These are phyloP conservation scores for Phyto melanocephala DNA, from an alignment of 2,888 invertebrate genomes.

Conservation along the genomic window DNA sequence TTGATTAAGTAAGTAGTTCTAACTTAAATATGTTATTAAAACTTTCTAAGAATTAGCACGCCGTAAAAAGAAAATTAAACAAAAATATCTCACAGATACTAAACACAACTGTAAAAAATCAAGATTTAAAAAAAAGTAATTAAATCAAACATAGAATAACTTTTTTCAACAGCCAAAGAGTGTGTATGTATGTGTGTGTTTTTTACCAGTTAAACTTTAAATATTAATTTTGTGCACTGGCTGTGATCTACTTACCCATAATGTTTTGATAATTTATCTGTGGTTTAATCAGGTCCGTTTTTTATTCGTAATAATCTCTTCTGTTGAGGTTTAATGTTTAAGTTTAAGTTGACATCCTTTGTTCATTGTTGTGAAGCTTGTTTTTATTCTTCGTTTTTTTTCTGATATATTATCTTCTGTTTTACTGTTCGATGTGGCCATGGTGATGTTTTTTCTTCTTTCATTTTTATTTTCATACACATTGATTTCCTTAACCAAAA, in stretches of 20 bases:
- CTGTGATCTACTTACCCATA: neutral
- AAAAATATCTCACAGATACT: too few species aligned
- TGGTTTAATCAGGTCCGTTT: neutral
- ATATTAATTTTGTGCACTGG: neutral
- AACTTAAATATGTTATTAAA: neutral
- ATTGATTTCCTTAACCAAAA: neutral
- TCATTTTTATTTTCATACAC: neutral
- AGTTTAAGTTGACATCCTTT: constrained; percentile 1
- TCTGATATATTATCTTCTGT: neutral
- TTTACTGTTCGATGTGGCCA: constrained; percentile 34
- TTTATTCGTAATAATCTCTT: constrained; percentile 10
- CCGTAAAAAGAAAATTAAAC: too few species aligned
- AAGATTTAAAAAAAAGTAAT: too few species aligned
- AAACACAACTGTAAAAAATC: too few species aligned
- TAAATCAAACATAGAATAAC: too few species aligned
- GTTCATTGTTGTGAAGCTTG: neutral
- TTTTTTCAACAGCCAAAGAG: too few species aligned
- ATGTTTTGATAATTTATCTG: constrained; percentile 5
- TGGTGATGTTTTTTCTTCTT: constrained; percentile 26
- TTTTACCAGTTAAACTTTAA: too few species aligned
- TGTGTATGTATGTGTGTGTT: too few species aligned
- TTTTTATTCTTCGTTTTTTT: neutral
- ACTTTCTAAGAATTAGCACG: neutral
- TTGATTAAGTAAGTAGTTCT: neutral
- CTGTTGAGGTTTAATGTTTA: constrained; percentile 27